Evolutionary conservation across 2,888 invertebrate species (phyloP).

Genomic region (Nomada ruficornis): DNA sequence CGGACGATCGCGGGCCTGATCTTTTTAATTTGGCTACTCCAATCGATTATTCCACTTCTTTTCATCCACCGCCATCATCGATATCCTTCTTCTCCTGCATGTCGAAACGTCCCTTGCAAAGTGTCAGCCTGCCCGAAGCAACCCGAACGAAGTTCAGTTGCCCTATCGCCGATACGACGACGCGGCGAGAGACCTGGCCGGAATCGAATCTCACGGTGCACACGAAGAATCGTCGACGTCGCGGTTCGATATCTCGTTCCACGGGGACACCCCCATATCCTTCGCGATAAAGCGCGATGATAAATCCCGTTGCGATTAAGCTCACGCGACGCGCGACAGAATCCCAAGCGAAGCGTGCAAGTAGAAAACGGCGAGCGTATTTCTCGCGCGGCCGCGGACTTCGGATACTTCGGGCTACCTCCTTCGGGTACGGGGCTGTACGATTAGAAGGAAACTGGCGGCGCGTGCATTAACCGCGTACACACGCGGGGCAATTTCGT

Average conservation of each 20-base stretch:
- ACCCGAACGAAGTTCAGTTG: background rate
- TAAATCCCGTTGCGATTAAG: constrained; percentile 9
- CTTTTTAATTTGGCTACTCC: constrained; percentile 14
- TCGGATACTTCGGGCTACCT: constrained; percentile 40
- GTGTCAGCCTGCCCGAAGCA: background rate
- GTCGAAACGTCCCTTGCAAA: background rate
- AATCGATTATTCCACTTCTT: background rate
- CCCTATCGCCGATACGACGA: background rate
- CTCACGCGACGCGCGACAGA: constrained; percentile 8
- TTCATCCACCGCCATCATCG: background rate
- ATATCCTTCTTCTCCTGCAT: background rate
- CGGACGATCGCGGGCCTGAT: constrained; percentile 32
- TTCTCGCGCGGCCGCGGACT: constrained; percentile 43
- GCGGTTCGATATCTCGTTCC: background rate
- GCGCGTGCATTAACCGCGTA: background rate
- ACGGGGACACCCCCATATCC: background rate
- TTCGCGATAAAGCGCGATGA: background rate
- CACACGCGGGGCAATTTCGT: constrained; percentile 7
- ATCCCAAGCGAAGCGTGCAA: background rate
- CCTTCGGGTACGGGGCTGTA: constrained; percentile 6
- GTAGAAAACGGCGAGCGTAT: constrained; percentile 53
- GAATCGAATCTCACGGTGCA: background rate
- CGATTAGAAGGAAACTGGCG: constrained; percentile 7
- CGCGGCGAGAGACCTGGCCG: background rate
- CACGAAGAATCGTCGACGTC: background rate